Evolutionary conservation across 1,140 invertebrate genomes (phyloP).

Genomic region (Venturia canescens): DNA sequence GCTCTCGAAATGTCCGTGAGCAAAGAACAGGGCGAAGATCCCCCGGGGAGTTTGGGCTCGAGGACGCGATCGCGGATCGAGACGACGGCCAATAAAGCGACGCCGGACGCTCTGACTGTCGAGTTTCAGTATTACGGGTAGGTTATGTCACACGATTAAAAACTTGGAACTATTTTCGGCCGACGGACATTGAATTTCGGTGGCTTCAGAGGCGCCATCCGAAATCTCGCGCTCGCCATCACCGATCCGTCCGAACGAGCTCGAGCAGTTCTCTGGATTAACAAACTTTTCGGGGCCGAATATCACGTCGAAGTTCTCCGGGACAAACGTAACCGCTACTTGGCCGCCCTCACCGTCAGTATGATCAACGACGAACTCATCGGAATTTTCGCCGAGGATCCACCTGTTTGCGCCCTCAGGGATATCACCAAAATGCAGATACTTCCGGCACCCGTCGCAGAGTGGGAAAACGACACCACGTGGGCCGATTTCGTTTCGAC

Average conservation of each 20-base stretch:
- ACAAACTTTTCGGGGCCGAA: constrained; percentile 58
- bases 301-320: constrained; percentile 59
- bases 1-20: not conserved
- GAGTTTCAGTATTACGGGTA: constrained; percentile 58
- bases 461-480: constrained; percentile 60
- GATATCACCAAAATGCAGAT: constrained; percentile 46
- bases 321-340: constrained; percentile 62
- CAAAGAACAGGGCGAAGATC: not conserved
- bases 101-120: constrained; percentile 38
- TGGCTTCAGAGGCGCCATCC: constrained; percentile 51
- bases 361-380: constrained; percentile 60
- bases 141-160: not conserved
- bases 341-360: constrained; percentile 54
- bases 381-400: constrained; percentile 54
- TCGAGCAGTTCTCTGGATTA: constrained; percentile 54
- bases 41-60: not conserved
- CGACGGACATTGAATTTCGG: no score
- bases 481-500: constrained; percentile 57
- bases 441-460: constrained; percentile 34
- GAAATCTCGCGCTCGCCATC: constrained; percentile 55
- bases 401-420: constrained; percentile 51
- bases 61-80: constrained; percentile 4
- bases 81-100: constrained; percentile 29
- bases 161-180: no score
- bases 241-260: constrained; percentile 46